Evolutionary conservation across 2,797 vertebrate species (phyloP), one percentile per base, ranked within the genome.

Genomic region (Lepus oiostolus): DNA sequence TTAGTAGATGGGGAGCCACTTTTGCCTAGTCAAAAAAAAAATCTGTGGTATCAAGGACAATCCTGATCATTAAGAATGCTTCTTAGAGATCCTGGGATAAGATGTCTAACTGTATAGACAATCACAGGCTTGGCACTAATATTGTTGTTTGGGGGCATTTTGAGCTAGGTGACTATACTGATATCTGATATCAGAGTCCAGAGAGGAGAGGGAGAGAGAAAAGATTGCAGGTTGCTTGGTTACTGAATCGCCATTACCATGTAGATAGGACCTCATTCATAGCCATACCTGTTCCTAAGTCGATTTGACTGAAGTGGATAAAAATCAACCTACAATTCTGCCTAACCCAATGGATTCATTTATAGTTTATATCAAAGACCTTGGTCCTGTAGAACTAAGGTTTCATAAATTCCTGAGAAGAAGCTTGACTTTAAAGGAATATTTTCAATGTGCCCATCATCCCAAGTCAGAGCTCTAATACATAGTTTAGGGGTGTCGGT

Each of bases 251-350:
- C 35, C 13, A 91, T 72, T 88, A 63, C 24, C 30, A 63, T 84
- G 42, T 22, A 92, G 21, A 85, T 5, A 67, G 14, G 14, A 91
- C 89, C 28, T 68, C 47, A 77, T 85, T 11, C 17, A 82, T 22
- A 70, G 58, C 5, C 8, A 47, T 77, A 24, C 16, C 38, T 42
- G 17, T 90, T 71, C 24, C 8, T 79, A 90, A 81, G 1, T 52
- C 96, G 70, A 90, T 79, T n/a, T 96, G 62, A 5, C 14, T 13
- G 52, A 65, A 86, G 35, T 89, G 22, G 17, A 67, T 79, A 24
- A 79, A 89, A 85, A 42, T 12, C 77, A 95, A 82, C 47, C 58
- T 94, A 5, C 65, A 94, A 24, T 93, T 95, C 16, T 86, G 5
- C 62, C n/a, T 30, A 38, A 21, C 22, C 3, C 38, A 80, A 13